Evolutionary conservation across 2,113 vertebrate genomes (phyloP).

Genomic region (cattle (Bos taurus)): DNA sequence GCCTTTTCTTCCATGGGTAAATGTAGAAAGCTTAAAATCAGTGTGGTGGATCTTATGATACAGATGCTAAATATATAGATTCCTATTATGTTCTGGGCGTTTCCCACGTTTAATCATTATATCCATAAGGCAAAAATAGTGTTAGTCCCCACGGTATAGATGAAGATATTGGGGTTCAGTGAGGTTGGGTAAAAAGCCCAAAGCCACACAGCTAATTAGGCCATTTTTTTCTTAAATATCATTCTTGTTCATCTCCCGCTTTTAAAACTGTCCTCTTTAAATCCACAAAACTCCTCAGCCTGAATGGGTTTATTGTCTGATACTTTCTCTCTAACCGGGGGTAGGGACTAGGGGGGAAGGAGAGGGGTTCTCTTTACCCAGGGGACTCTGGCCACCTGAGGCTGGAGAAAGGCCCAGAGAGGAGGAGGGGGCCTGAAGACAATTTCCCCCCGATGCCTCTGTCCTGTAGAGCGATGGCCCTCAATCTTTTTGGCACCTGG

Average conservation of each 20-base stretch:
- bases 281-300: not conserved
- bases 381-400: not conserved
- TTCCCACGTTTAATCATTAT: not conserved
- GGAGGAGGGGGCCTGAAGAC: not conserved
- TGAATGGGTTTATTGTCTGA: not conserved
- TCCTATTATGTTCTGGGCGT: not conserved
- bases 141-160: not conserved
- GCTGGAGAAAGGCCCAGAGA: not conserved
- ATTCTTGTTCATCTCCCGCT: not conserved
- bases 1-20: not conserved
- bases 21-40: not conserved
- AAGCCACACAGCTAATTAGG: not conserved
- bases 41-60: not conserved
- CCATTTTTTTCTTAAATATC: not conserved
- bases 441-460: not conserved
- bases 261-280: not conserved
- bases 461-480: not conserved
- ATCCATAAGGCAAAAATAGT: not conserved
- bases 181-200: not conserved
- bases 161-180: not conserved
- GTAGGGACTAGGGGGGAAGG: not conserved
- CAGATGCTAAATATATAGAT: not conserved
- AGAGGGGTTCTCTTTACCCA: not conserved
- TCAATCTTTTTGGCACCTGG: not conserved
- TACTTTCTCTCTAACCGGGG: not conserved